Percentiles rank a stretch among this genome's conserved stretches.
phyloP scores from a whole-genome alignment of 64 coral and sea anemone species.

The Pachyseris speciosa region DNA sequence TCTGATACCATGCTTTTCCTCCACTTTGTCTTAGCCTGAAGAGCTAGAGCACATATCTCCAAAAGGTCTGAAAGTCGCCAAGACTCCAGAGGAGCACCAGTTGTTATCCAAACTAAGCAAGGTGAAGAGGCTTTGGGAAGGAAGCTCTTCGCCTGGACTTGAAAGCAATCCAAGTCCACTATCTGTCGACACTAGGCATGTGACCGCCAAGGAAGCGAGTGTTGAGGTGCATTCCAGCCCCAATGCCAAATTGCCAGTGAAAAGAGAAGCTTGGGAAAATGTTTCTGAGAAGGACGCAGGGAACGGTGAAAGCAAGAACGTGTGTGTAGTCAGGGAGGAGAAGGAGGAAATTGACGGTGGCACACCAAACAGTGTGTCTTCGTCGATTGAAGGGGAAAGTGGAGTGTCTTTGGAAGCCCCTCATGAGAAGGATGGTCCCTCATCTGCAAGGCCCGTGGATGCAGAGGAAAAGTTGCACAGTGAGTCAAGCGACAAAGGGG shows the following conservation, averaged over 20 bases:
- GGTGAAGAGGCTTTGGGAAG: slow-evolving; percentile 50
- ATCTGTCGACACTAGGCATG: background rate
- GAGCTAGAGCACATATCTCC: background rate
- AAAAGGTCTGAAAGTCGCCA: slow-evolving; percentile 29
- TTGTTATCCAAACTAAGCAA: slow-evolving; percentile 57
- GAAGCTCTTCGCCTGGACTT: background rate
- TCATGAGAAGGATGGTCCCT: background rate
- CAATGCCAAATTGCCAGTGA: background rate
- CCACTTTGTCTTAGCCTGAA: background rate
- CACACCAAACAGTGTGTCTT: background rate
- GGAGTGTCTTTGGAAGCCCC: background rate
- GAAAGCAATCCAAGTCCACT: background rate
- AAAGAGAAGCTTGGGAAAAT: background rate
- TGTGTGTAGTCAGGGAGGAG: background rate
- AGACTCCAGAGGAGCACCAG: slow-evolving; percentile 56
- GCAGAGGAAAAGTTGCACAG: background rate
- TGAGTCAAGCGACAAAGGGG: background rate
- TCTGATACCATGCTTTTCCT: background rate
- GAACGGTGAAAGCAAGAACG: background rate
- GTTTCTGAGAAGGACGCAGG: background rate
- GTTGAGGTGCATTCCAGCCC: background rate
- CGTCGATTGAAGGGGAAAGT: background rate
- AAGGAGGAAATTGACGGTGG: background rate
- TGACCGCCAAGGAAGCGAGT: background rate
- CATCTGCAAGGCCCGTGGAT: background rate